Evolutionary conservation across 2,797 vertebrate species (phyloP).

Genomic region (Linurgus olivaceus): DNA sequence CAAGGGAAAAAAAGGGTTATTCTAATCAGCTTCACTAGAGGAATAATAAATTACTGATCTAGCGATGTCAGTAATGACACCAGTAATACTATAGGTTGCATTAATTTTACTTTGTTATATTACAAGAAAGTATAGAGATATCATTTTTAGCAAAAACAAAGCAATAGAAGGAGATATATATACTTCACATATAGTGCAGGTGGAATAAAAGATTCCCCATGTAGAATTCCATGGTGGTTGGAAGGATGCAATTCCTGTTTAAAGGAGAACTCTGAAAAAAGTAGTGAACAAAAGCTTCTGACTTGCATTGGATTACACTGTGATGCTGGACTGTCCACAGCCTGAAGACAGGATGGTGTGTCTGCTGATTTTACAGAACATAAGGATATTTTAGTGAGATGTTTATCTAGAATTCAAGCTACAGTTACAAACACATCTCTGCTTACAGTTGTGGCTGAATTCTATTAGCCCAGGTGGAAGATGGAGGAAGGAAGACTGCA

Average conservation of each 20-base stretch:
- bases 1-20: rapidly evolving
- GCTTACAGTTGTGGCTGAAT: not conserved
- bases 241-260: not conserved
- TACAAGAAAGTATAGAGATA: not conserved
- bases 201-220: not conserved
- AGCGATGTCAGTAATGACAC: not conserved
- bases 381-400: not conserved
- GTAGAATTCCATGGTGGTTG: not conserved
- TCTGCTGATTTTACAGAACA: not conserved
- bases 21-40: not conserved
- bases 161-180: not conserved
- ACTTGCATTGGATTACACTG: not conserved
- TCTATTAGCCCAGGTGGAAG: not conserved
- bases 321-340: not conserved
- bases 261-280: not conserved
- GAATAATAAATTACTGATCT: not conserved
- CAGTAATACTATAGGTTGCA: not conserved
- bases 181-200: not conserved
- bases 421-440: not conserved
- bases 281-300: not conserved
- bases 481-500: not conserved
- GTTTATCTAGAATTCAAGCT: not conserved
- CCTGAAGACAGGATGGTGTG: not conserved
- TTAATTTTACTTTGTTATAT: not conserved
- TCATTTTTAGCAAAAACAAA: not conserved